phyloP scores from a whole-genome alignment of 2,888 invertebrate genomes.

The Rhingia campestris region DNA sequence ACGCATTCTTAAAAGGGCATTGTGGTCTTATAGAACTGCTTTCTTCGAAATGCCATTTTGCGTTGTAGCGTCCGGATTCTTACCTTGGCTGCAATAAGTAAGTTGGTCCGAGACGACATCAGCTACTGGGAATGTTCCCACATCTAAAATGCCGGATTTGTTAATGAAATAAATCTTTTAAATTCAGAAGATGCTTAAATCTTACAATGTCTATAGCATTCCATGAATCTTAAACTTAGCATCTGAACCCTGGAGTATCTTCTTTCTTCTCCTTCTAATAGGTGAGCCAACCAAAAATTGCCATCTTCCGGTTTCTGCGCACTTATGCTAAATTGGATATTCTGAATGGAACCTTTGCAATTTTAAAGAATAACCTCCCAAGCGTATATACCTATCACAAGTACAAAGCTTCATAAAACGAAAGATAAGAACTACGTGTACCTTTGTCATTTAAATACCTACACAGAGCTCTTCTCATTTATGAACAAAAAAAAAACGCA shows the following conservation, averaged over 20 bases:
- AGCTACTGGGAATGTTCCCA: too few relatives aligned
- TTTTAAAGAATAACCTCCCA: slow-evolving; percentile 3
- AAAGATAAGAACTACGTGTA: slow-evolving; percentile 50
- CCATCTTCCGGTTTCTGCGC: slow-evolving; percentile 38
- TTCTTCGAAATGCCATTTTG: too few relatives aligned
- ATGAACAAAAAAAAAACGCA: slow-evolving; percentile 65
- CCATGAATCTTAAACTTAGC: too few relatives aligned
- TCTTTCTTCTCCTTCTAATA: not conserved
- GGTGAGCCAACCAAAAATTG: slow-evolving; percentile 28
- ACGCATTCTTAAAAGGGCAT: too few relatives aligned
- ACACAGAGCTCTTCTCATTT: slow-evolving; percentile 61
- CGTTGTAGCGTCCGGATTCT: too few relatives aligned
- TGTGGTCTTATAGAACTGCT: too few relatives aligned
- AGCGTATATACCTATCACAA: slow-evolving; percentile 19
- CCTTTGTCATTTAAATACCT: slow-evolving; percentile 51
- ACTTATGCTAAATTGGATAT: slow-evolving; percentile 44
- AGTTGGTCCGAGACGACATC: too few relatives aligned
- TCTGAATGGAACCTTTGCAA: slow-evolving; percentile 25
- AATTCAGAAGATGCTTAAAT: too few relatives aligned
- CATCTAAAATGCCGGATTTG: too few relatives aligned
- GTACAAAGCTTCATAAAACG: slow-evolving; percentile 34
- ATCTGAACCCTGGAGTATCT: not conserved
- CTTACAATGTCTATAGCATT: too few relatives aligned
- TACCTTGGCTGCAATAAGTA: too few relatives aligned
- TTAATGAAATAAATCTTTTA: too few relatives aligned